A percentile compares a stretch with the other conserved stretches of the same genome.
Conservation (phyloP, 2,113 vertebrate genomes). For the Myotis brandtii region DNA sequence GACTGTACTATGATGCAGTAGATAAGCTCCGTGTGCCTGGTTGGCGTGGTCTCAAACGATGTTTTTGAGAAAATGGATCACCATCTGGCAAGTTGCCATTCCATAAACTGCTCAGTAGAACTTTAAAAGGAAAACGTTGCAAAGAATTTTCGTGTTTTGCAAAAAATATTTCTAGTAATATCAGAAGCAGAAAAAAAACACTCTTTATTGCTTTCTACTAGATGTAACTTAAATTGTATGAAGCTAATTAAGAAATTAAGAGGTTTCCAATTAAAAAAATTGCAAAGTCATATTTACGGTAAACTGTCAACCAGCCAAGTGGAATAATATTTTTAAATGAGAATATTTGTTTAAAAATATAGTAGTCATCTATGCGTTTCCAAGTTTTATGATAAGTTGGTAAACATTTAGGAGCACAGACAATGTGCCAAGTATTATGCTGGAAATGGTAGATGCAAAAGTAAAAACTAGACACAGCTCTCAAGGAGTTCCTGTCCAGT, state of each 20-base stretch:
- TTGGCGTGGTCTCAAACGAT: constrained; percentile 82
- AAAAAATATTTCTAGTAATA: constrained; percentile 54
- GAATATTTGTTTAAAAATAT: constrained; percentile 73
- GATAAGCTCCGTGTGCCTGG: constrained; percentile 86
- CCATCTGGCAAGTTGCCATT: constrained; percentile 85
- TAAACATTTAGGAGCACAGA: constrained; percentile 43
- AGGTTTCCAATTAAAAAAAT: constrained; percentile 69
- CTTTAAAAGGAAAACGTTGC: constrained; percentile 78
- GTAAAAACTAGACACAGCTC: not conserved
- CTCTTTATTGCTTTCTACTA: constrained; percentile 51
- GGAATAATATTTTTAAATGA: constrained; percentile 66
- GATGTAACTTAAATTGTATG: constrained; percentile 60
- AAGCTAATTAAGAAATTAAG: constrained; percentile 76
- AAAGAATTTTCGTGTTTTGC: constrained; percentile 60
- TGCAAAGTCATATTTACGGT: constrained; percentile 65
- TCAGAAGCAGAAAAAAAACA: constrained; percentile 58
- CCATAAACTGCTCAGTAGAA: constrained; percentile 76
- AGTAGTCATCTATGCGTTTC: constrained; percentile 64
- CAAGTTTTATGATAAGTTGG: constrained; percentile 63
- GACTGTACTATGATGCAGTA: constrained; percentile 84
- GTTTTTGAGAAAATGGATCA: constrained; percentile 89
- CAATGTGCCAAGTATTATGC: constrained; percentile 2
- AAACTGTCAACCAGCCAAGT: constrained; percentile 63
- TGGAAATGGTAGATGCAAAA: constrained; percentile 40
- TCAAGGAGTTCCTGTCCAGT: not conserved